These are phyloP conservation scores for Bibio marci DNA, from an alignment of 2,888 invertebrate genomes.

Conservation along the genomic window DNA sequence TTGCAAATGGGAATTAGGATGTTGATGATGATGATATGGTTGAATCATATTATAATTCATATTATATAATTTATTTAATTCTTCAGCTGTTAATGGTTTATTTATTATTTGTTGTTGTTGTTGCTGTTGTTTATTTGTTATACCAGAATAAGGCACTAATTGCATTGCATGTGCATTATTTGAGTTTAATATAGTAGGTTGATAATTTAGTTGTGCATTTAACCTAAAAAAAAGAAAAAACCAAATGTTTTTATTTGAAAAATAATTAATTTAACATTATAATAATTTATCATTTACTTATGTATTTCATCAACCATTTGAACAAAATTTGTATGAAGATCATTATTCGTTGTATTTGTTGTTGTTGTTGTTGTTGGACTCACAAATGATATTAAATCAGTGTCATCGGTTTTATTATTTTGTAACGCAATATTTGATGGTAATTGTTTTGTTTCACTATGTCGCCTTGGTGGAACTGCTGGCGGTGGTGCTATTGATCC, in stretches of 20 bases:
- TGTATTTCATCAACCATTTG: constrained; percentile 41
- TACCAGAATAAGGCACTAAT: constrained; percentile 9
- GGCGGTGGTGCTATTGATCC: constrained; percentile 31
- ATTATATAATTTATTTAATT: constrained; percentile 24
- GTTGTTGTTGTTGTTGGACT: constrained; percentile 33
- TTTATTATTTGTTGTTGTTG: constrained; percentile 15
- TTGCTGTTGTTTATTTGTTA: constrained; percentile 11
- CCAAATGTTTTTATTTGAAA: neutral
- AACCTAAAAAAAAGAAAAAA: constrained; percentile 5
- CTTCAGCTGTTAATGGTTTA: constrained; percentile 21
- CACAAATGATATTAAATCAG: constrained; percentile 54
- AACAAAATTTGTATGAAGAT: constrained; percentile 34
- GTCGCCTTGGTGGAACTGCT: constrained; percentile 16
- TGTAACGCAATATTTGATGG: neutral
- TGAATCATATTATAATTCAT: constrained; percentile 14
- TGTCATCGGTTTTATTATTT: constrained; percentile 18
- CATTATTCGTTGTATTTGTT: neutral
- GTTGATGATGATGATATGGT: too few relatives aligned
- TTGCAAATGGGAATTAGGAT: too few relatives aligned
- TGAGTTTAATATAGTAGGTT: constrained; percentile 10
- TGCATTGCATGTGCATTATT: constrained; percentile 15
- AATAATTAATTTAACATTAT: too few relatives aligned
- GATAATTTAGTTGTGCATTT: constrained; percentile 10
- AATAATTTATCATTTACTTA: constrained; percentile 24
- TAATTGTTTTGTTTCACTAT: constrained; percentile 10